Evolutionary conservation across 35 echinoderm and acorn worm species (phyloP), one percentile per base, ranked within the genome.

Genomic region (Lytechinus pictus): DNA sequence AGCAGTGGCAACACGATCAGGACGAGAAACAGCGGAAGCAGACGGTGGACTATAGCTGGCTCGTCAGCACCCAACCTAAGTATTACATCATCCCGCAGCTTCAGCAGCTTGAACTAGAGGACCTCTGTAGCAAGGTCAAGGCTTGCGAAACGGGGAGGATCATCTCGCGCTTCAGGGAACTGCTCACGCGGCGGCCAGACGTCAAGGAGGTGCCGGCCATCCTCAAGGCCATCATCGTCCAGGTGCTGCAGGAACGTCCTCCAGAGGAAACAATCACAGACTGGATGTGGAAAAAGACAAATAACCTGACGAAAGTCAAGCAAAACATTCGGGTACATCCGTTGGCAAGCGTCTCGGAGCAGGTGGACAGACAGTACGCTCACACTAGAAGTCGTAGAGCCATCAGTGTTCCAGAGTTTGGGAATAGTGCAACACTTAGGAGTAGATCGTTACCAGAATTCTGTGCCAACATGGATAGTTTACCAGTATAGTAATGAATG

Each of bases 41-140:
- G 52, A 95, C 95, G 51, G 96, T 95, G 5, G 98, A 99, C 89
- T 99, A 99, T 95, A 99, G 96, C 86, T 99, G 98, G 98, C 95
- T 99, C 10, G 96, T 95, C n/a, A 96, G 96, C 27, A 60, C 96
- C 28, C 98, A 94, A 61, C 98, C 98, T 27, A 99, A 96, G 57
- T 96, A 97, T 92, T 99, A 96, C 91, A 94, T 96, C 52, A 86
- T 97, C 33, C 98, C 98, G 0, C 95, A 95, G 44, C 94, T 99
- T 9, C 96, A 97, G 52, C 94, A 96, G 57, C 94, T 99, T 54
- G 96, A 99, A 86, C 95, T 99, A 5, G 98, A 99, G 54, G 98
- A 99, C 14, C 60, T 99, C 54, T 99, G 97, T 58, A 94, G 95
- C 52, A 96, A 95, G 52, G 90, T 99, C 28, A 94, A 95, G 13